Evolutionary conservation across 2,888 invertebrate genomes (phyloP).

Genomic region (Alcis repandata): DNA sequence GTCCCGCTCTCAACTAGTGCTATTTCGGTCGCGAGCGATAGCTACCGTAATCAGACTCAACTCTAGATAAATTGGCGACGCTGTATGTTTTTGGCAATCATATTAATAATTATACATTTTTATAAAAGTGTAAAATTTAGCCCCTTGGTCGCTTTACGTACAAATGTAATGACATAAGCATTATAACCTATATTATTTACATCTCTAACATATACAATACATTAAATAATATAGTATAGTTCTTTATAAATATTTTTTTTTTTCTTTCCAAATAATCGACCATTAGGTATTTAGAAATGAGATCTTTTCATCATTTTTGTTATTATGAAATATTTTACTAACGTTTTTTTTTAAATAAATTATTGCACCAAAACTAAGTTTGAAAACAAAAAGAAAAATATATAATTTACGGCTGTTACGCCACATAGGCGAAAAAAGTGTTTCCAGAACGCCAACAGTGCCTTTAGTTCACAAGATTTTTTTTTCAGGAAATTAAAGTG

Average conservation of each 20-base stretch:
- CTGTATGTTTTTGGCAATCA: slow-evolving; percentile 6
- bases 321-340: too few relatives aligned
- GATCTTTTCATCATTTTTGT: slow-evolving; percentile 13
- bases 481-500: too few relatives aligned
- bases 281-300: slow-evolving; percentile 10
- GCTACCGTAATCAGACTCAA: background rate
- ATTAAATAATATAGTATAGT: too few relatives aligned
- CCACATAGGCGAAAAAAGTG: too few relatives aligned
- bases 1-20: background rate
- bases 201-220: background rate
- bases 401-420: too few relatives aligned
- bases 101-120: slow-evolving; percentile 3
- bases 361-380: too few relatives aligned
- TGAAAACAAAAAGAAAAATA: too few relatives aligned
- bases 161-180: slow-evolving; percentile 19
- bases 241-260: too few relatives aligned
- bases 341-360: too few relatives aligned
- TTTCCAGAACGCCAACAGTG: too few relatives aligned
- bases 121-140: slow-evolving; percentile 29
- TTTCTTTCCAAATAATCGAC: too few relatives aligned
- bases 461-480: too few relatives aligned
- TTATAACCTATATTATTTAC: background rate
- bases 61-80: background rate
- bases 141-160: slow-evolving; percentile 18
- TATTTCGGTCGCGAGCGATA: background rate